phyloP scores from a whole-genome alignment of 2,888 invertebrate species.

The Oasisia sp. region DNA sequence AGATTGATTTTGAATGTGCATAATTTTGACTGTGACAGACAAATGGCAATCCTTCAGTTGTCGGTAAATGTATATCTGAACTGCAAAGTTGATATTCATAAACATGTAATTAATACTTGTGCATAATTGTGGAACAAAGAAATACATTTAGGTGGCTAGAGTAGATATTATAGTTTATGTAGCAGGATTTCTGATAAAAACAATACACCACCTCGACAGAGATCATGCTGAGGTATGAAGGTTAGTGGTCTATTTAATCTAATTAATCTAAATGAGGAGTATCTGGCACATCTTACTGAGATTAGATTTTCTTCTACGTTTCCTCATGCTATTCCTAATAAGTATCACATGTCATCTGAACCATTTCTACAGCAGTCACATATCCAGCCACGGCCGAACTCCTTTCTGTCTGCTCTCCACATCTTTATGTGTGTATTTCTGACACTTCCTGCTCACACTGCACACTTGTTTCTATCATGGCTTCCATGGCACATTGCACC shows the following conservation, averaged over 20 bases:
- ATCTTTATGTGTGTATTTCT: not conserved
- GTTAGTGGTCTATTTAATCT: not conserved
- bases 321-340: not conserved
- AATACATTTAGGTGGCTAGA: too few species aligned
- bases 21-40: too few species aligned
- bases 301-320: not conserved
- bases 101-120: too few species aligned
- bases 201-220: not conserved
- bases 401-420: not conserved
- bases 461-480: not conserved
- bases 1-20: too few species aligned
- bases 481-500: not conserved
- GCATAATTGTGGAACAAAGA: too few species aligned
- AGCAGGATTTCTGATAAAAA: too few species aligned
- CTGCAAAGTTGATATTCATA: too few species aligned
- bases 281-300: not conserved
- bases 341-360: not conserved
- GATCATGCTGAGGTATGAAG: slow-evolving; percentile 4
- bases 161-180: too few species aligned
- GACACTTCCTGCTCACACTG: too few species aligned
- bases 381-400: not conserved
- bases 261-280: not conserved
- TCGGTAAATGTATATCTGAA: too few species aligned
- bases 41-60: too few species aligned
- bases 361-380: not conserved